Percentiles rank a stretch among this genome's conserved stretches.
These are phyloP conservation scores for Drosophila nr. perissopoda DNA, from an alignment of 2,888 invertebrate species.

Conservation along the genomic window DNA sequence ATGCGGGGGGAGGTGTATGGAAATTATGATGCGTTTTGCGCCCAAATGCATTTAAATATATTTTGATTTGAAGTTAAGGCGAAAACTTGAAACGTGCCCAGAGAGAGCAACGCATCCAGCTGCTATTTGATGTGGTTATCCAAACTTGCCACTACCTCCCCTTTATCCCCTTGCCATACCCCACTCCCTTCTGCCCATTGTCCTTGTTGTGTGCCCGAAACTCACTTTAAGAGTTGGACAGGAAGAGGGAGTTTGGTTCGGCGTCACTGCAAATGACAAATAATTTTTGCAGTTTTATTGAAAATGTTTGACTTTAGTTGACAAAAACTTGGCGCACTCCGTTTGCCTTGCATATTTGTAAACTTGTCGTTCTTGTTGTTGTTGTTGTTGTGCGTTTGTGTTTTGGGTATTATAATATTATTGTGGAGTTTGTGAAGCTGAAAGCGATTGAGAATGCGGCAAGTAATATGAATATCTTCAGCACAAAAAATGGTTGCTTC, in stretches of 20 bases:
- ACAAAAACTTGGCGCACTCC: conserved; percentile 35
- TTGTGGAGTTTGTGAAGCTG: conserved; percentile 1
- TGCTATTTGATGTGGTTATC: conserved; percentile 49
- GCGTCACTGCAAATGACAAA: conserved; percentile 64
- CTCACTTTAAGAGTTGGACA: background rate
- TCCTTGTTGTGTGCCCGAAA: conserved; percentile 12
- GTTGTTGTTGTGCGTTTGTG: conserved; percentile 1
- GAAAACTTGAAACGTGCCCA: conserved; percentile 64
- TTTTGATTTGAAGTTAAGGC: conserved; percentile 76
- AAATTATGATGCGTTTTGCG: conserved; percentile 42
- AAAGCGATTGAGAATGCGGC: background rate
- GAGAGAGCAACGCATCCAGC: conserved; percentile 13
- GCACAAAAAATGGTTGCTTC: background rate
- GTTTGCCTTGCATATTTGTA: conserved; percentile 35
- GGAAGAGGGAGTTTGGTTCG: background rate
- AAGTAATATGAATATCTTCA: background rate
- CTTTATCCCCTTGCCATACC: no score
- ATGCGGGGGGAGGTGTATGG: background rate
- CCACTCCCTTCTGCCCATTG: background rate
- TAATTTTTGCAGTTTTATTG: conserved; percentile 79
- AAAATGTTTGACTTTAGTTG: conserved; percentile 76
- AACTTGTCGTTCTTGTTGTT: conserved; percentile 12
- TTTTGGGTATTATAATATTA: conserved; percentile 25
- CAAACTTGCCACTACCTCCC: background rate
- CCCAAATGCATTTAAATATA: conserved; percentile 76